Evolutionary conservation across 53 echinoderm and acorn worm species (phyloP).

Genomic region (Patiria pectinifera): DNA sequence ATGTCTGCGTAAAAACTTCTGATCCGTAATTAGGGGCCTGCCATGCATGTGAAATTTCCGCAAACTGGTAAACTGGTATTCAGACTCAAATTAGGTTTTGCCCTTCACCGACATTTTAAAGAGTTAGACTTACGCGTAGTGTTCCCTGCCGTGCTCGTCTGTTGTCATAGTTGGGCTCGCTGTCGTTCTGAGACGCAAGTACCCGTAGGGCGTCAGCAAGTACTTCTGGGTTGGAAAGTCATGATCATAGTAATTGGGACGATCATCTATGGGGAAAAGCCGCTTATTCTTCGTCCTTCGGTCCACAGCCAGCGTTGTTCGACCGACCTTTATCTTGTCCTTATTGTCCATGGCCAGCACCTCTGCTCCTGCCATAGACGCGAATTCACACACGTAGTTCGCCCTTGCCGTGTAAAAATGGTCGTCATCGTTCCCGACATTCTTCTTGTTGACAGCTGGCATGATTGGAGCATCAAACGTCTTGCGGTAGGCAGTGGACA

Average conservation of each 20-base stretch:
- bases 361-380: neutral
- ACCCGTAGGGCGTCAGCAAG: neutral
- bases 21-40: too few species aligned
- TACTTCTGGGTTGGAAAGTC: neutral
- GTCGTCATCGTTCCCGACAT: neutral
- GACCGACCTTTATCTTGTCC: neutral
- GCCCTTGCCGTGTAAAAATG: neutral
- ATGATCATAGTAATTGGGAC: neutral
- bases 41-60: too few species aligned
- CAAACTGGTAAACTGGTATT: neutral
- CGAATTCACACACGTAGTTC: neutral
- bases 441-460: neutral
- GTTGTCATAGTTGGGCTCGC: neutral
- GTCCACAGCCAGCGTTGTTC: neutral
- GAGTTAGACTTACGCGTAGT: neutral
- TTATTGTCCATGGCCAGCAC: slow-evolving; percentile 2
- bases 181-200: neutral
- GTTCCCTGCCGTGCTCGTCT: neutral
- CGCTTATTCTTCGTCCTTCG: neutral
- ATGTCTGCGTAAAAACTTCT: too few species aligned
- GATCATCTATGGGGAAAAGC: neutral
- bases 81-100: neutral
- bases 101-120: too few species aligned
- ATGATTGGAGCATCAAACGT: neutral
- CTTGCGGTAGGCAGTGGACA: too few species aligned